A percentile compares a stretch with the other conserved stretches of the same genome.
Conservation (phyloP, 2,888 invertebrate species). For the Xestia rhomboidea region DNA sequence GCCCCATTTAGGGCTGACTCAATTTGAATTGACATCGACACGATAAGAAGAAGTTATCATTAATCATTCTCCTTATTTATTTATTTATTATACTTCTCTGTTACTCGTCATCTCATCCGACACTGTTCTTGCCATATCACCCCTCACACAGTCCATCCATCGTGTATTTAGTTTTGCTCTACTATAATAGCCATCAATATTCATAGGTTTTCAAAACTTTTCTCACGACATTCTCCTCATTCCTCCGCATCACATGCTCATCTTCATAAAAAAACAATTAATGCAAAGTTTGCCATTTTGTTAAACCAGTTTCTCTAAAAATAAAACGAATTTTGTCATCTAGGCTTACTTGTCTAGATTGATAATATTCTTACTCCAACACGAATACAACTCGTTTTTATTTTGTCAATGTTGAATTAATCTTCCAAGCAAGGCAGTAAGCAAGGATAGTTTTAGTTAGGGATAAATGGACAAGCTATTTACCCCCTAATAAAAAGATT, state of each 20-base stretch:
- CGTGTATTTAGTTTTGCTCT: not conserved
- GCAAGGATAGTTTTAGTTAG: too few relatives aligned
- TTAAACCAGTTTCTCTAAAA: conserved; percentile 27
- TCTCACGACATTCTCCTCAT: not conserved
- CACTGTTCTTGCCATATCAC: not conserved
- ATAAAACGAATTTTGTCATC: not conserved
- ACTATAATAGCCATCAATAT: not conserved
- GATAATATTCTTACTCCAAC: not conserved
- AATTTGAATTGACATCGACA: too few relatives aligned
- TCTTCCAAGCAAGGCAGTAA: not conserved
- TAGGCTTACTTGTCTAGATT: not conserved
- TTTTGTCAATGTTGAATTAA: not conserved
- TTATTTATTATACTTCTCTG: too few relatives aligned
- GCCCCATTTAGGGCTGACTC: too few relatives aligned
- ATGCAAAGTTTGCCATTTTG: conserved; percentile 25
- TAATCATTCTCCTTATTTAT: too few relatives aligned
- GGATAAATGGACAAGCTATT: too few relatives aligned
- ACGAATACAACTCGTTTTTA: not conserved
- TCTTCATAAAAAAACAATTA: not conserved
- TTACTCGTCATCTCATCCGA: not conserved
- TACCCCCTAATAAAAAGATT: too few relatives aligned
- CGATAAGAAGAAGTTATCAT: too few relatives aligned
- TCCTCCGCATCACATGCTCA: not conserved
- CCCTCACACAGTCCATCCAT: not conserved
- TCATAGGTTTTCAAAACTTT: not conserved